Evolutionary conservation across 2,888 invertebrate genomes (phyloP).

Genomic region (Melanchra persicariae): DNA sequence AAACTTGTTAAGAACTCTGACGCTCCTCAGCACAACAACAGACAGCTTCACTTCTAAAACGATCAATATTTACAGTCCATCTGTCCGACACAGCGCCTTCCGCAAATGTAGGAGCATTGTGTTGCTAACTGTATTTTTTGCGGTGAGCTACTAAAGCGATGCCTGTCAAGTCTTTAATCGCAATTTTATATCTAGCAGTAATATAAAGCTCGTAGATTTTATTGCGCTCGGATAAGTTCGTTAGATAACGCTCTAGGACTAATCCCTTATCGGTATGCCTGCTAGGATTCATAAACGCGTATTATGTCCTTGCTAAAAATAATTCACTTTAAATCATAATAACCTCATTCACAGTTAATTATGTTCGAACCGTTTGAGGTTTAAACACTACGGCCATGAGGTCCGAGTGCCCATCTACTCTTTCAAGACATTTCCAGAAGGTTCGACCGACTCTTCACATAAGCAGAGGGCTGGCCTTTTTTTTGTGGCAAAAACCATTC

Average conservation of each 20-base stretch:
- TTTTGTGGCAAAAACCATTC: too few relatives aligned
- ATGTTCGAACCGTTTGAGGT: too few relatives aligned
- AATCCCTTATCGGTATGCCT: background rate
- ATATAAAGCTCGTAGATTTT: background rate
- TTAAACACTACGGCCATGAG: too few relatives aligned
- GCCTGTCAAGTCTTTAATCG: background rate
- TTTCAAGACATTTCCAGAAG: too few relatives aligned
- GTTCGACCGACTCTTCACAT: background rate
- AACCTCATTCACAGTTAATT: too few relatives aligned
- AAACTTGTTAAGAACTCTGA: constrained; percentile 33
- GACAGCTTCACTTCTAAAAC: constrained; percentile 9
- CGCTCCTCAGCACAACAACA: constrained; percentile 16
- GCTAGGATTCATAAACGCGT: background rate
- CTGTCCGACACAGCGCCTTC: constrained; percentile 33
- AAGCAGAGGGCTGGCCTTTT: too few relatives aligned
- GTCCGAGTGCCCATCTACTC: too few relatives aligned
- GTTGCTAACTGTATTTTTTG: constrained; percentile 27
- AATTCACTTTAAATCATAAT: too few relatives aligned
- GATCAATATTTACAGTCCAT: constrained; percentile 33
- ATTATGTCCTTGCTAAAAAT: too few relatives aligned
- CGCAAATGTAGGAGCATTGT: constrained; percentile 35
- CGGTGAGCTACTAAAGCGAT: constrained; percentile 7
- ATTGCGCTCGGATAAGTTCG: background rate
- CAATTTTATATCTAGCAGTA: background rate
- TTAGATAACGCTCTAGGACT: background rate